phyloP scores from a whole-genome alignment of 1,140 invertebrate genomes.

The Aphaenogaster floridana region DNA sequence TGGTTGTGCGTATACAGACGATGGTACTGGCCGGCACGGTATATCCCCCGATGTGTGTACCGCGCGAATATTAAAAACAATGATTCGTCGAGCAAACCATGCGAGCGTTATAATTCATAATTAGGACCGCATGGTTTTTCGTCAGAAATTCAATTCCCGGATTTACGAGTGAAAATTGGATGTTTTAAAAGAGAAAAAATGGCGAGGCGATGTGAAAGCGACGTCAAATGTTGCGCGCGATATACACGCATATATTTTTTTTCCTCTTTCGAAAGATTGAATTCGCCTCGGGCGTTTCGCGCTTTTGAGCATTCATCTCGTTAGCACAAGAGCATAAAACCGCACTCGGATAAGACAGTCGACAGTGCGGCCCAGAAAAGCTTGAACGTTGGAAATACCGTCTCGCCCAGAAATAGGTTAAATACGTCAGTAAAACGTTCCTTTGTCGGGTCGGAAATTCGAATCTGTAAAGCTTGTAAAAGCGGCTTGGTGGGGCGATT shows the following conservation, averaged over 20 bases:
- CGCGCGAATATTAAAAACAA: slow-evolving; percentile 51
- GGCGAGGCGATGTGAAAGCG: not conserved
- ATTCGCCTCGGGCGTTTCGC: slow-evolving; percentile 18
- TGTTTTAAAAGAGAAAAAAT: slow-evolving; percentile 17
- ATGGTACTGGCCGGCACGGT: not conserved
- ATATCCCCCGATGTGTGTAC: not conserved
- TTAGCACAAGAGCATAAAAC: slow-evolving; percentile 41
- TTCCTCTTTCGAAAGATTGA: not conserved
- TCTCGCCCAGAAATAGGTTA: slow-evolving; percentile 49
- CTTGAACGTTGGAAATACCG: slow-evolving; percentile 27
- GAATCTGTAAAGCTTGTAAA: slow-evolving; percentile 57
- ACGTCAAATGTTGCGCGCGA: slow-evolving; percentile 13
- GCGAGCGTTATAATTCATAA: slow-evolving; percentile 46
- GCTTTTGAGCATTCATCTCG: slow-evolving; percentile 52
- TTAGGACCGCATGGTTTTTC: slow-evolving; percentile 31
- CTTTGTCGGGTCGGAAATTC: slow-evolving; percentile 55
- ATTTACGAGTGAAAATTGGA: slow-evolving; percentile 45
- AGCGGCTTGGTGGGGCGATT: slow-evolving; percentile 24
- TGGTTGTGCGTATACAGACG: not conserved
- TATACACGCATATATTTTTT: not conserved
- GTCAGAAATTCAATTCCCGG: slow-evolving; percentile 6
- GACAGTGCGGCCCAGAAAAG: not conserved
- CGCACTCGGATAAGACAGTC: slow-evolving; percentile 37
- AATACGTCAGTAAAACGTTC: slow-evolving; percentile 43
- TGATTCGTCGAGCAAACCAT: slow-evolving; percentile 24